Base-by-base conservation (phyloP, 2,888 invertebrate genomes). In the Xestia sexstrigata region DNA sequence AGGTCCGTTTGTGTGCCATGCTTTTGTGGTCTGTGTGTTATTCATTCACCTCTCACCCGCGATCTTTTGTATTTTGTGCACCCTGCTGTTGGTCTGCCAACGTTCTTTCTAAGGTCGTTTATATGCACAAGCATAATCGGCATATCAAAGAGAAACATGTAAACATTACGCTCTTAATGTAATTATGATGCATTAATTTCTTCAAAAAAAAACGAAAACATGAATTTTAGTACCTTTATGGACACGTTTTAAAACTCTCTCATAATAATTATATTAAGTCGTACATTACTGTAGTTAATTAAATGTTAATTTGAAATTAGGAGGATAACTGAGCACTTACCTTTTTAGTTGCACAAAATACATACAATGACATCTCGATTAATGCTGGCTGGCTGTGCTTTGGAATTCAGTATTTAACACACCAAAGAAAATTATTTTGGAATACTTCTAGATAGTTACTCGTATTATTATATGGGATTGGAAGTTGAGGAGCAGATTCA, bases 171-270 rank as follows among this genome's bases (percentile, higher is more conserved):
- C 15, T 65, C 26, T 23, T 65, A 55, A 69, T 62, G 58, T 72
- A 76, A 83, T 83, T 68, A 74, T 30, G 8, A 83, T 58, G 70
- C 72, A 62, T 69, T 80, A 39, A 84, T 72, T 63, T 76, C 74
- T 60, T 74, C 70, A 62, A 74, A 63, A 76, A n/a, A 71, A 52
- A 71, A 42, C 42, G 35, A 62, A 71, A 23, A 35, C 39, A 20
- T 3, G 23, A n/a, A 11, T 70, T 45, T 47, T 6, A 20, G 67
- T 45, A 77, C 60, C 23, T 81, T 69, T 55, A 63, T 47, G 47
- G 20, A 62, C 58, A 72, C 23, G 17, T 70, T n/a, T 17, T 35
- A 20, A 15, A 70, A 77, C 84, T 83, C 77, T 83, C 83, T 71
- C 83, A 63, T 23, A 13, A 49, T 39, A 70, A 83, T 78, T 70